A percentile compares a stretch with the other conserved stretches of the same genome.
Conservation (phyloP, 2,113 vertebrate genomes). For the Neofelis nebulosa region DNA sequence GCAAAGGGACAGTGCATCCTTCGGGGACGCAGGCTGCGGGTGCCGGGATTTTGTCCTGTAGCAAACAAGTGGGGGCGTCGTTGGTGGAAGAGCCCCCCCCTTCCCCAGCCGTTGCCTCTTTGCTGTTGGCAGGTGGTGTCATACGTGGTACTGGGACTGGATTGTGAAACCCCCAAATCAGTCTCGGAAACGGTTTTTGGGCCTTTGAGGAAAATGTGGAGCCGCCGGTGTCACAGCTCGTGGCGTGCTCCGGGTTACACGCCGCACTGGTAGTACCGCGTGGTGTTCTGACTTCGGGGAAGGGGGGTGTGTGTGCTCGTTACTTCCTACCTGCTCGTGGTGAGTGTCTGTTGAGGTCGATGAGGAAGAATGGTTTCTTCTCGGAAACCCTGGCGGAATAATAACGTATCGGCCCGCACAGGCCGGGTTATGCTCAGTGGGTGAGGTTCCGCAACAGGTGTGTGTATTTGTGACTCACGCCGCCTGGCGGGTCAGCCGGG, state of each 20-base stretch:
- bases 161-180: accelerated
- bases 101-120: neutral
- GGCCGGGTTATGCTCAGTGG: neutral
- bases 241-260: accelerated
- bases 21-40: accelerated
- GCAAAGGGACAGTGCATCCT: accelerated
- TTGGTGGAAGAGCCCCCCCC: neutral
- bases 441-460: accelerated
- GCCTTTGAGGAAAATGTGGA: neutral
- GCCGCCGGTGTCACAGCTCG: accelerated
- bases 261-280: neutral
- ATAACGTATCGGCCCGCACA: accelerated
- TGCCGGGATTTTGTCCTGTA: neutral
- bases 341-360: no score
- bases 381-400: neutral
- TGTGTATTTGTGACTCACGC: neutral
- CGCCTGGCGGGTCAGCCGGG: accelerated
- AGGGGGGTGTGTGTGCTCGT: accelerated
- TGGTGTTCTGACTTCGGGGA: neutral
- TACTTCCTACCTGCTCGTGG: accelerated
- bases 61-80: accelerated
- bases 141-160: accelerated
- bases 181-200: accelerated
- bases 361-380: neutral
- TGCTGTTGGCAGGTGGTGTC: neutral